These are phyloP conservation scores for Stomorhina lunata DNA, from an alignment of 2,888 invertebrate species.

Conservation along the genomic window DNA sequence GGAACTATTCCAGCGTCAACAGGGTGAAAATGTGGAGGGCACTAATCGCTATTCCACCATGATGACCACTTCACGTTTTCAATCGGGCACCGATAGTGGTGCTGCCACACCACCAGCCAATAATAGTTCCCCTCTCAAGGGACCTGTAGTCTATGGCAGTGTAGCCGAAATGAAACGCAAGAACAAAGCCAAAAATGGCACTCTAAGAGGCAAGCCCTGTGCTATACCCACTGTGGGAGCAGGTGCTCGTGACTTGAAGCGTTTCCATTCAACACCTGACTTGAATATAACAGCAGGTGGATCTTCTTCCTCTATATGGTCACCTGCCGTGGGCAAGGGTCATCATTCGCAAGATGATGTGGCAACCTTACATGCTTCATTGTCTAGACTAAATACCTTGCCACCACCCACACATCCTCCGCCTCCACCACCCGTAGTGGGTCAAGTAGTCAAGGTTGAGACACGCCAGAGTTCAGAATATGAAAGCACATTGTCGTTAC, in stretches of 20 bases:
- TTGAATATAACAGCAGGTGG: slow-evolving; percentile 81
- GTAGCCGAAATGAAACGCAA: slow-evolving; percentile 97
- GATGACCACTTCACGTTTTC: slow-evolving; percentile 89
- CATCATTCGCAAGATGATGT: slow-evolving; percentile 88
- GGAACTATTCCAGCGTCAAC: slow-evolving; percentile 94
- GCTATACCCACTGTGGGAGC: slow-evolving; percentile 77
- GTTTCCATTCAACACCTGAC: slow-evolving; percentile 96
- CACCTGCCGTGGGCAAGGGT: slow-evolving; percentile 79
- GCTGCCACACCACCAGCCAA: slow-evolving; percentile 83
- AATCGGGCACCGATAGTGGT: slow-evolving; percentile 82
- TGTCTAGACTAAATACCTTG: slow-evolving; percentile 81
- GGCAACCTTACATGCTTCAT: slow-evolving; percentile 80
- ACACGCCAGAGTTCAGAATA: slow-evolving; percentile 81
- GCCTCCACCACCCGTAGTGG: slow-evolving; percentile 88
- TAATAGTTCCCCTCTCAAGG: slow-evolving; percentile 83
- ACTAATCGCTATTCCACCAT: slow-evolving; percentile 81
- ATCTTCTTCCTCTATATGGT: slow-evolving; percentile 78
- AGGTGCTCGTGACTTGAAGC: slow-evolving; percentile 82
- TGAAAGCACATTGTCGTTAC: slow-evolving; percentile 79
- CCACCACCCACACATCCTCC: slow-evolving; percentile 92
- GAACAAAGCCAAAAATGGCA: slow-evolving; percentile 77
- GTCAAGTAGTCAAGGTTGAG: slow-evolving; percentile 86
- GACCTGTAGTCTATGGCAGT: slow-evolving; percentile 90
- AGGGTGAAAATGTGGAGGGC: slow-evolving; percentile 83
- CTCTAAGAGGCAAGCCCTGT: slow-evolving; percentile 79